Evolutionary conservation across 1,140 invertebrate species (phyloP).

Genomic region (Paraescarpia echinospica): DNA sequence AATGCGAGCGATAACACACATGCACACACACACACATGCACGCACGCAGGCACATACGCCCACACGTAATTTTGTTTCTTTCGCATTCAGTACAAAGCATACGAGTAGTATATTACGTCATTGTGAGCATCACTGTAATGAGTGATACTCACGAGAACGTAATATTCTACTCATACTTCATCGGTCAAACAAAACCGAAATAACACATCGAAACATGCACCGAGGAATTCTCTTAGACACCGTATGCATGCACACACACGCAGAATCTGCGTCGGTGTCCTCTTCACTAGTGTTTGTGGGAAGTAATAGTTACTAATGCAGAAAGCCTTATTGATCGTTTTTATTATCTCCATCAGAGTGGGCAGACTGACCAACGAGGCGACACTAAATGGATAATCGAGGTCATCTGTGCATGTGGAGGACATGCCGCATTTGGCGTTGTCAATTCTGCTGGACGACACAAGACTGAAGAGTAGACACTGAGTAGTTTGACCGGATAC

Average conservation of each 20-base stretch:
- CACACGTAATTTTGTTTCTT: too few relatives aligned
- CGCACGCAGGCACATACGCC: background rate
- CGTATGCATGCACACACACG: background rate
- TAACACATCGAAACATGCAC: background rate
- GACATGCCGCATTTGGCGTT: background rate
- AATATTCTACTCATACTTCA: too few relatives aligned
- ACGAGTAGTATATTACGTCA: too few relatives aligned
- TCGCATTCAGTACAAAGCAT: too few relatives aligned
- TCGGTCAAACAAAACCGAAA: too few relatives aligned
- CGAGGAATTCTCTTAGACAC: background rate
- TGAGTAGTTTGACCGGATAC: too few relatives aligned
- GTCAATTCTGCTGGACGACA: too few relatives aligned
- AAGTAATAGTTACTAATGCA: background rate
- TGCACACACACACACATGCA: background rate
- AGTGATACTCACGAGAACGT: too few relatives aligned
- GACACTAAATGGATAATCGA: background rate
- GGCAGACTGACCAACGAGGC: background rate
- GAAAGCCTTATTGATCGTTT: background rate
- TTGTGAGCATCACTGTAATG: too few relatives aligned
- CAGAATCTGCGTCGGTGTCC: background rate
- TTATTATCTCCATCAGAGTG: background rate
- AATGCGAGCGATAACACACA: background rate
- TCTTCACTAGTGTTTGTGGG: background rate
- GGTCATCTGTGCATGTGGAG: background rate
- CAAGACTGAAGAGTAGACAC: too few relatives aligned